A percentile compares a stretch with the other conserved stretches of the same genome.
These are phyloP conservation scores for Odontamblyopus lacepedii DNA, from an alignment of 2,797 vertebrate genomes.

Conservation along the genomic window DNA sequence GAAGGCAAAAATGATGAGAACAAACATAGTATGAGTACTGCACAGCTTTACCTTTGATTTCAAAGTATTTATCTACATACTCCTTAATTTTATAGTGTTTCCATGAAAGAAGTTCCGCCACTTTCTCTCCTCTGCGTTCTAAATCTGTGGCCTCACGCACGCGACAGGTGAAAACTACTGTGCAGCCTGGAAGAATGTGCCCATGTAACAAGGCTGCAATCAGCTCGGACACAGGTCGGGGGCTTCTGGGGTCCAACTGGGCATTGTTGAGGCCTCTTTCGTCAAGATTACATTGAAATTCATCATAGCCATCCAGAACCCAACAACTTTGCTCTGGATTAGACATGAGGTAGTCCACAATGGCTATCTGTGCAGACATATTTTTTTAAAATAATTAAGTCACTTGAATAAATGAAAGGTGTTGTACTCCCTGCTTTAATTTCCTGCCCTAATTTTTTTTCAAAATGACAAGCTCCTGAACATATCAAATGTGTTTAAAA, in stretches of 20 bases:
- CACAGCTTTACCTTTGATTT: conserved; percentile 43
- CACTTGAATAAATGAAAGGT: neutral
- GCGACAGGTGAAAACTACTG: conserved; percentile 85
- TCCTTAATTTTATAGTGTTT: conserved; percentile 75
- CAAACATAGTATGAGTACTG: neutral
- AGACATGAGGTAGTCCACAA: conserved; percentile 79
- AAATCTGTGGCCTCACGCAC: conserved; percentile 75
- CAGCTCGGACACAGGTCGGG: conserved; percentile 70
- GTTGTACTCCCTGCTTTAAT: too few species aligned
- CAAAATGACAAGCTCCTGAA: neutral
- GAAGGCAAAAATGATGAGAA: neutral
- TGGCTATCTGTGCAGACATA: conserved; percentile 43
- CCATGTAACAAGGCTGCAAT: conserved; percentile 81
- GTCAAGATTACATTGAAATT: conserved; percentile 72
- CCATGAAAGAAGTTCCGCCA: conserved; percentile 84
- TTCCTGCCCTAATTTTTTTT: too few species aligned
- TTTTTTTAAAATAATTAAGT: neutral
- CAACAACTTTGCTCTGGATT: conserved; percentile 79
- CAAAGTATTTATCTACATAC: conserved; percentile 81
- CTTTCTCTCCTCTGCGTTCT: conserved; percentile 59
- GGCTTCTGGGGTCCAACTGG: conserved; percentile 26
- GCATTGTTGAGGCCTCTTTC: neutral
- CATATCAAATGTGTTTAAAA: neutral
- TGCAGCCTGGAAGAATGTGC: conserved; percentile 83
- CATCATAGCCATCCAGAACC: conserved; percentile 92